These are phyloP conservation scores for Diabrotica undecimpunctata DNA, from an alignment of 1,140 invertebrate species.

Conservation along the genomic window DNA sequence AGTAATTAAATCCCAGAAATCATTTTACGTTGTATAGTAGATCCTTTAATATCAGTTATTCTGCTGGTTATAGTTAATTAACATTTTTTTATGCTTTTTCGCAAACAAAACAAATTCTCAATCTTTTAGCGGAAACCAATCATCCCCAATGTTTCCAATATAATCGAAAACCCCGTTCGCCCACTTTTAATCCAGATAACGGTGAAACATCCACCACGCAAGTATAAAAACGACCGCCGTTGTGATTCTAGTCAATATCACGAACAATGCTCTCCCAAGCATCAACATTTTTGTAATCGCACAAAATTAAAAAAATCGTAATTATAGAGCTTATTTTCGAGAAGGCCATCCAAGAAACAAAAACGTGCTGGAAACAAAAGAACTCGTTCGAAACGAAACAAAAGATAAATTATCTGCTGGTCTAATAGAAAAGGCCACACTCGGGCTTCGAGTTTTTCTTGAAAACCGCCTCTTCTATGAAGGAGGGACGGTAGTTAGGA, in stretches of 20 bases:
- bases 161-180: no score
- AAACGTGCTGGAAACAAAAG: constrained; percentile 31
- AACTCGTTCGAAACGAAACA: constrained; percentile 27
- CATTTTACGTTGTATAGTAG: no score
- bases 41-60: no score
- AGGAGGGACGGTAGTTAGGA: background rate
- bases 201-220: no score
- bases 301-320: constrained; percentile 13
- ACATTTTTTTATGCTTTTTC: no score
- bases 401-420: constrained; percentile 36
- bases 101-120: no score
- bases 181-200: no score
- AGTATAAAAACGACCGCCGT: no score
- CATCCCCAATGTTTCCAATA: no score
- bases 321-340: constrained; percentile 12
- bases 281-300: constrained; percentile 19
- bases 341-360: constrained; percentile 22
- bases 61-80: no score
- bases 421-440: constrained; percentile 29
- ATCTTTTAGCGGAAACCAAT: no score
- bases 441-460: constrained; percentile 17
- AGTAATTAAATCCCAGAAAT: no score
- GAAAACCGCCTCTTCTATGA: background rate
- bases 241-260: constrained; percentile 8
- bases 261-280: constrained; percentile 11